Conservation (phyloP, 2,113 vertebrate species). For the Rana temporaria region DNA sequence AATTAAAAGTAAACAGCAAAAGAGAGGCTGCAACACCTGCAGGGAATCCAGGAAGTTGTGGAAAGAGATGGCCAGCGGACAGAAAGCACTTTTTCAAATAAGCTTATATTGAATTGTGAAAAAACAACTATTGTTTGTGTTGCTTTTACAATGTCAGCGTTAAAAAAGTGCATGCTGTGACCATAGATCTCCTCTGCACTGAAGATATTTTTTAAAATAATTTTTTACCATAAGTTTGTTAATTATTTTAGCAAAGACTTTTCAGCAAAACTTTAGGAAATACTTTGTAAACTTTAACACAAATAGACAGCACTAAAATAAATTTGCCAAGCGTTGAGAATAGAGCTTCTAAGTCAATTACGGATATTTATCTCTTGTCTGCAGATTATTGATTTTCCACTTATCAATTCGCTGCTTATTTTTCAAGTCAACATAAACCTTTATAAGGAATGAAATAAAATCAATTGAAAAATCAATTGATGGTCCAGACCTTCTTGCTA, state of each 20-base stretch:
- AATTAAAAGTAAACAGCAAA: too few relatives aligned
- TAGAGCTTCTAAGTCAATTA: constrained; percentile 58
- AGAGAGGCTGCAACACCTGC: too few relatives aligned
- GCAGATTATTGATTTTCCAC: constrained; percentile 67
- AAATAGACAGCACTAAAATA: constrained; percentile 12
- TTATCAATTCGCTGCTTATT: constrained; percentile 71
- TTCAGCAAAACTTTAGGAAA: constrained; percentile 33
- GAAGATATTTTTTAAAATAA: too few relatives aligned
- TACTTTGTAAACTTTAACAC: constrained; percentile 43
- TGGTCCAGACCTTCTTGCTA: constrained; percentile 60
- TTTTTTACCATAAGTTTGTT: too few relatives aligned
- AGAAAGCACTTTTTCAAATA: too few relatives aligned
- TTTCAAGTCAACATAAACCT: constrained; percentile 67
- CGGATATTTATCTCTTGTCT: constrained; percentile 59
- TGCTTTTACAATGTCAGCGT: too few relatives aligned
- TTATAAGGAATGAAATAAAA: constrained; percentile 74
- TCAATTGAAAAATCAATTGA: constrained; percentile 76
- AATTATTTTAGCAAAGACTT: background rate
- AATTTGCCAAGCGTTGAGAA: constrained; percentile 32
- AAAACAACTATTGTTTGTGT: too few relatives aligned
- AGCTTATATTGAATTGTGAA: too few relatives aligned
- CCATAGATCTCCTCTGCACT: too few relatives aligned
- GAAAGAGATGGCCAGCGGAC: too few relatives aligned
- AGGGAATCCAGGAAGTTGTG: too few relatives aligned
- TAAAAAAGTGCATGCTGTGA: too few relatives aligned